A percentile compares a stretch with the other conserved stretches of the same genome.
phyloP scores from a whole-genome alignment of 2,888 invertebrate species.

The Odontocerum albicorne region DNA sequence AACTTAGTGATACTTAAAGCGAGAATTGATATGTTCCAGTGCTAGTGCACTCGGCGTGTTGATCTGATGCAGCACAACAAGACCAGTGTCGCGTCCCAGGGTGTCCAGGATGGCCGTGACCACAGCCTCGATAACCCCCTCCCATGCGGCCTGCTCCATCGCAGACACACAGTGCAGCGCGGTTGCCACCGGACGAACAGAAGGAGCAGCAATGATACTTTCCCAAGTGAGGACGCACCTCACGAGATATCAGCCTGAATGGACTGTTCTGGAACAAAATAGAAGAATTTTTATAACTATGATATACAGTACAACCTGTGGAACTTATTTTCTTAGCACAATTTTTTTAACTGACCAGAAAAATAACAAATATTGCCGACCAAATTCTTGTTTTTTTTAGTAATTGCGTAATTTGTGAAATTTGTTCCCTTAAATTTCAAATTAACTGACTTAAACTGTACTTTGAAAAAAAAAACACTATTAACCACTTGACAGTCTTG shows the following conservation, averaged over 20 bases:
- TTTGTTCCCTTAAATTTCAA: too few relatives aligned
- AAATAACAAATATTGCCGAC: too few relatives aligned
- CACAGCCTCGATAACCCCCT: constrained; percentile 74
- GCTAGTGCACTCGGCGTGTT: constrained; percentile 63
- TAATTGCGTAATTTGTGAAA: too few relatives aligned
- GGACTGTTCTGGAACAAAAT: constrained; percentile 63
- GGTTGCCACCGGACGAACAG: constrained; percentile 76
- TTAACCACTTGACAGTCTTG: too few relatives aligned
- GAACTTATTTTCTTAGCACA: too few relatives aligned
- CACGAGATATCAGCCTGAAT: constrained; percentile 65
- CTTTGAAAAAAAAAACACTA: too few relatives aligned
- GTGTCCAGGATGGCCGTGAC: constrained; percentile 80
- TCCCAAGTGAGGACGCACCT: constrained; percentile 66
- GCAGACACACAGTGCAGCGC: constrained; percentile 70
- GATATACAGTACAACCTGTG: background rate
- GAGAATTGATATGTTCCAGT: constrained; percentile 59
- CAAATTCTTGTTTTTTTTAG: too few relatives aligned
- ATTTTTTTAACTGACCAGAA: too few relatives aligned
- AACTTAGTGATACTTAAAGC: constrained; percentile 47
- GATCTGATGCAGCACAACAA: constrained; percentile 70
- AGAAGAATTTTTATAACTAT: background rate
- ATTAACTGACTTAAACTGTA: too few relatives aligned
- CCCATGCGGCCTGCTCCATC: constrained; percentile 75
- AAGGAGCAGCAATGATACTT: constrained; percentile 81
- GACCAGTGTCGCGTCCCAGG: constrained; percentile 82